Evolutionary conservation across 2,113 vertebrate genomes (phyloP), one percentile per base, ranked within the genome.

Genomic region (Embiotoca jacksoni): DNA sequence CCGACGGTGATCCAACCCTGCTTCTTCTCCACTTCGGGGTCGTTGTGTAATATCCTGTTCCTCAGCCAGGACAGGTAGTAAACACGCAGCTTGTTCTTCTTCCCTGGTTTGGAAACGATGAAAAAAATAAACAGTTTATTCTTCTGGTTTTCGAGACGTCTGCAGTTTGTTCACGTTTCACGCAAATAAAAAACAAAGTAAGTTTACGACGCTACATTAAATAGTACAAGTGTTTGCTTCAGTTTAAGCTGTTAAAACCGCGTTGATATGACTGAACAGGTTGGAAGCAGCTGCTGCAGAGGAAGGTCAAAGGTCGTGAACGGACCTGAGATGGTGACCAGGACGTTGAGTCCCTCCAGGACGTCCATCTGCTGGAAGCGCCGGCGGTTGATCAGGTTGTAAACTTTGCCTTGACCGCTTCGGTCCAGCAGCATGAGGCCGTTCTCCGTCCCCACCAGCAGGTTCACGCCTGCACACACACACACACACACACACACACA

Each of bases 301-400:
- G 6, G n/a, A 16, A 50, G 14, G 49, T 50, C 30, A 5, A 5
- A 6, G 9, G 23, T 23, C 7, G 0, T 1, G 1, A 0, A 44
- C 73, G 1, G 0, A 99, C 98, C 98, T 93, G 98, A 99, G 94
- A 99, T 99, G 81, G 98, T 99, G 82, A 99, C 98, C 1, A 99
- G 96, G 80, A 99, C 98, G 0, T 99, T 99, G 44, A 99, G 96
- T 35, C 98, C 98, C 88, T 99, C 98, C 3, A 99, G 94, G 15
- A 99, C 98, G 0, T 99, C 98, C 98, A 99, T 99, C 95, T 99
- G 98, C 57, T 99, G 98, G 92, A 99, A 99, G 13, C 98, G 95
- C 50, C 98, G 94, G 55, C 98, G 94, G 85, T 97, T 99, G 91
- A 99, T 99, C 57, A 99, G 95, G 89, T 98, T 99, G 93, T 99